These are phyloP conservation scores for Myanophis thanlyinensis DNA, from an alignment of 2,113 vertebrate genomes.

Conservation along the genomic window DNA sequence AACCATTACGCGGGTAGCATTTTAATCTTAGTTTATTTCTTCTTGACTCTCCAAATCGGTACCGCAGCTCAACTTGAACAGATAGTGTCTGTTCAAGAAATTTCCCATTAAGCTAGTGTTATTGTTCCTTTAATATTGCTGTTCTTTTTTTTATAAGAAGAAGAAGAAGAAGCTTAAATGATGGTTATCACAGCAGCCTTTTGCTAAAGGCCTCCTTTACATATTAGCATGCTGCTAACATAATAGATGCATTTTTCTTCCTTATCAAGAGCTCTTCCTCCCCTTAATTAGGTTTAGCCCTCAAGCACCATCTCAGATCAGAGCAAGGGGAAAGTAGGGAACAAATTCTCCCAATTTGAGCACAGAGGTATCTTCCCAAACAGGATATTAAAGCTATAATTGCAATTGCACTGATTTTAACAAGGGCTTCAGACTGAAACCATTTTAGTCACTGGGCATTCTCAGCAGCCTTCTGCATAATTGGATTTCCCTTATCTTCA, in stretches of 20 bases:
- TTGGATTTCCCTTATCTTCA: slow-evolving; percentile 50
- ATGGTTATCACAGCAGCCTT: slow-evolving; percentile 14
- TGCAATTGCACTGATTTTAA: neutral
- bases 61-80: neutral
- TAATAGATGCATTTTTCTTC: neutral
- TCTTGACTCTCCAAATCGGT: neutral
- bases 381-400: slow-evolving; percentile 13
- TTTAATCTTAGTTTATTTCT: neutral
- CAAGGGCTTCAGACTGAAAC: neutral
- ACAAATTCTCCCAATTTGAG: neutral
- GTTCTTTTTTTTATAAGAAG: neutral
- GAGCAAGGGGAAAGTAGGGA: neutral
- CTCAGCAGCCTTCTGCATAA: slow-evolving; percentile 43
- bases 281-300: slow-evolving; percentile 36
- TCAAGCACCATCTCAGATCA: slow-evolving; percentile 35
- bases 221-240: neutral
- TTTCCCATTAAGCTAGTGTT: fast-evolving
- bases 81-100: slow-evolving; percentile 21
- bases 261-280: slow-evolving; percentile 16
- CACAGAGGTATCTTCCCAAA: neutral
- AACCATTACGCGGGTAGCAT: neutral
- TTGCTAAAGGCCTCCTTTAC: slow-evolving; percentile 13
- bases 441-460: slow-evolving; percentile 30
- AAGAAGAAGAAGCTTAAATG: slow-evolving; percentile 15
- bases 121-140: neutral